Percentiles rank a stretch among this genome's conserved stretches.
Conservation (phyloP, 2,113 vertebrate species). For the Antennarius striatus region DNA sequence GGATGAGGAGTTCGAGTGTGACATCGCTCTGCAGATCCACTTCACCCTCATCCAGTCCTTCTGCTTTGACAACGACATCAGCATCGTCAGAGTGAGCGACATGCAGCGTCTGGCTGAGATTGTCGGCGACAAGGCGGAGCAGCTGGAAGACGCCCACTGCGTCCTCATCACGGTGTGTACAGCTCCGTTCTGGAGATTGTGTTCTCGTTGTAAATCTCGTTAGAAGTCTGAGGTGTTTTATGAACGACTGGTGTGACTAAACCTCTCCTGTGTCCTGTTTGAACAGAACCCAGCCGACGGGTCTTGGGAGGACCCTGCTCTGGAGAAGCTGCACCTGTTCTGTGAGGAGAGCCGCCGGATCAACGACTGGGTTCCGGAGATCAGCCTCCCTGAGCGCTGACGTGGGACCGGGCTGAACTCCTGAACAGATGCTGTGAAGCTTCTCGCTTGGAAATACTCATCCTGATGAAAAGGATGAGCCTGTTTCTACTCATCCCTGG, state of each 20-base stretch:
- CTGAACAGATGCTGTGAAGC: constrained; percentile 28
- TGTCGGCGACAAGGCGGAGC: constrained; percentile 66
- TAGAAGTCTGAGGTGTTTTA: neutral
- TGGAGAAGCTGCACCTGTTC: constrained; percentile 84
- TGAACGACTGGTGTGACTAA: constrained; percentile 1
- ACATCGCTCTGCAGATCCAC: constrained; percentile 82
- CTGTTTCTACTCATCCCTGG: constrained; percentile 74
- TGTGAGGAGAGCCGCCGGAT: constrained; percentile 79
- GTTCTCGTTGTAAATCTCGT: neutral
- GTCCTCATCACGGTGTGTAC: constrained; percentile 81
- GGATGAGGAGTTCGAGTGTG: constrained; percentile 71
- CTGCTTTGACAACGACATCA: constrained; percentile 85
- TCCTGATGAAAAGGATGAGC: constrained; percentile 58
- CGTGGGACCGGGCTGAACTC: constrained; percentile 40
- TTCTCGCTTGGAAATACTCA: constrained; percentile 16
- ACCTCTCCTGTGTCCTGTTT: neutral
- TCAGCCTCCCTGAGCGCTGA: constrained; percentile 80
- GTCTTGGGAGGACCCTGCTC: constrained; percentile 80
- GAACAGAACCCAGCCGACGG: constrained; percentile 77
- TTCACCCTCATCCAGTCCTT: constrained; percentile 86
- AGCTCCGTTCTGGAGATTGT: neutral
- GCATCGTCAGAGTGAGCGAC: constrained; percentile 80
- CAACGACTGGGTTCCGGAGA: constrained; percentile 83
- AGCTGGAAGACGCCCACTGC: constrained; percentile 79
- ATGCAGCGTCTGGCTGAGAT: constrained; percentile 74